phyloP scores from a whole-genome alignment of 2,888 invertebrate genomes.

The Phaonia tiefii region DNA sequence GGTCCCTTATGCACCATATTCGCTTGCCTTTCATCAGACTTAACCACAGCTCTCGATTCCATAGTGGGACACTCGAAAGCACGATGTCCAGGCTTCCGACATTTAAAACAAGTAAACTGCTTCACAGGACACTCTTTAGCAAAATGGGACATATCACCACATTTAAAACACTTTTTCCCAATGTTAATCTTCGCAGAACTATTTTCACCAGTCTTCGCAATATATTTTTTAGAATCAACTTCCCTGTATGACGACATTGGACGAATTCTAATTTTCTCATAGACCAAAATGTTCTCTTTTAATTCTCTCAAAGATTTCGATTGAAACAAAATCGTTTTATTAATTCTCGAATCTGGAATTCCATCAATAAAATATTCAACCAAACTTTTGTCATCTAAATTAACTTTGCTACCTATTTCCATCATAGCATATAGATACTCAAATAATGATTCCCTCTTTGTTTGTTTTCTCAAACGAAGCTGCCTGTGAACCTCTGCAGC shows the following conservation, averaged over 20 bases:
- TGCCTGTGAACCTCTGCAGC: conserved; percentile 52
- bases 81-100: too few species aligned
- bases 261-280: conserved; percentile 43
- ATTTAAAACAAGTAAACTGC: too few species aligned
- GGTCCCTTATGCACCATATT: background rate
- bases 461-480: conserved; percentile 30
- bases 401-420: conserved; percentile 48
- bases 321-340: conserved; percentile 50
- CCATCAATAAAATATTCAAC: background rate
- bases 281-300: conserved; percentile 46
- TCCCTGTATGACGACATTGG: background rate
- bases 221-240: too few species aligned
- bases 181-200: background rate
- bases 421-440: conserved; percentile 53
- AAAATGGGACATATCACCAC: conserved; percentile 14
- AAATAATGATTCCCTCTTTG: conserved; percentile 21
- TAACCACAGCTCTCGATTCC: background rate
- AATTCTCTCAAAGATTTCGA: conserved; percentile 25
- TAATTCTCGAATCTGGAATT: background rate
- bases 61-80: background rate
- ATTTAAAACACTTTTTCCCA: conserved; percentile 20
- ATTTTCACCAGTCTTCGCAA: background rate
- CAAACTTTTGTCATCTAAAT: conserved; percentile 28
- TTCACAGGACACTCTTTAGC: background rate
- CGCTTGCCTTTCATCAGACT: background rate